Percentiles rank a stretch among this genome's conserved stretches.
These are phyloP conservation scores for Helogale parvula DNA, from an alignment of 2,113 vertebrate genomes.

Conservation along the genomic window DNA sequence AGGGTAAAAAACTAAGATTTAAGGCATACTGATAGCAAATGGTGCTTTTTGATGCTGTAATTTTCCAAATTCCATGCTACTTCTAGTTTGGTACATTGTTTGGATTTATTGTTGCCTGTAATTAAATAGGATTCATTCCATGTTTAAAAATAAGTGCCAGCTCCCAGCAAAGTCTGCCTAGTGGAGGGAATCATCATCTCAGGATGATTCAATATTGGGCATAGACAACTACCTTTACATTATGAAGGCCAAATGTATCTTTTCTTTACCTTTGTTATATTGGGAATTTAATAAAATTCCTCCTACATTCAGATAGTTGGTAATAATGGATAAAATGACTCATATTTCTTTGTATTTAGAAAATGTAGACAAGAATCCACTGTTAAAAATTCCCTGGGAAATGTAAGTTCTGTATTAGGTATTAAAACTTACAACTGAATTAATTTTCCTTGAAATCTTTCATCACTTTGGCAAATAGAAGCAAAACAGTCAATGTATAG, in stretches of 20 bases:
- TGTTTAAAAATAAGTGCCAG: neutral
- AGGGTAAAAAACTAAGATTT: neutral
- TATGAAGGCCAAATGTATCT: neutral
- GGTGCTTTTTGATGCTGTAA: neutral
- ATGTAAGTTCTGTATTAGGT: conserved; percentile 22
- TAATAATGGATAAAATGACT: conserved; percentile 31
- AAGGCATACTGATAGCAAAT: neutral
- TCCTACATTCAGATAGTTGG: neutral
- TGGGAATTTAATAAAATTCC: neutral
- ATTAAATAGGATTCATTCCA: neutral
- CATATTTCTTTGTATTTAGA: conserved; percentile 9
- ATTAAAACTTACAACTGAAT: conserved; percentile 20
- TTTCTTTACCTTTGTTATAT: neutral
- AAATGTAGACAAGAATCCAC: neutral
- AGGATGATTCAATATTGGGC: neutral
- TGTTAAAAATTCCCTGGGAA: conserved; percentile 48
- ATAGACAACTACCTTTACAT: neutral
- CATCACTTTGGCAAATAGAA: conserved; percentile 7
- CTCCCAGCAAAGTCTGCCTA: neutral
- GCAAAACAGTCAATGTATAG: neutral
- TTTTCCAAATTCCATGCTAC: neutral
- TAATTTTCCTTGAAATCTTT: conserved; percentile 37
- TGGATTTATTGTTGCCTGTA: neutral
- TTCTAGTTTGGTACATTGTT: neutral
- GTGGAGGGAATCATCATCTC: neutral